Conservation (phyloP, 1,140 invertebrate genomes). For the Palaemon carinicauda region DNA sequence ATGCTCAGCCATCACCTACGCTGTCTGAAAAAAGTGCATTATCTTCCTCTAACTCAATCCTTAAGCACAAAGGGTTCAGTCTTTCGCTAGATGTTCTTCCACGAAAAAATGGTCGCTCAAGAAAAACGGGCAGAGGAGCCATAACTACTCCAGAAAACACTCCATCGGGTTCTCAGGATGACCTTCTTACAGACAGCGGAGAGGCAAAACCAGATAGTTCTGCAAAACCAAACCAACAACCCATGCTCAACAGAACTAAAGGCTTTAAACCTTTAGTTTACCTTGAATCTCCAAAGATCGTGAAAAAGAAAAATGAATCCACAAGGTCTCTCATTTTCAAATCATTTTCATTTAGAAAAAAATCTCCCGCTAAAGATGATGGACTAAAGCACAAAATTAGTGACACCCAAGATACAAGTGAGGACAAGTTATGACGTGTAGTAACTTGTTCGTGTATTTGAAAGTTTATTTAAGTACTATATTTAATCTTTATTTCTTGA, state of each 20-base stretch:
- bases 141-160: slow-evolving; percentile 29
- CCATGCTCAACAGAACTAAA: slow-evolving; percentile 25
- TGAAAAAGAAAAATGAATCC: slow-evolving; percentile 37
- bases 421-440: slow-evolving; percentile 41
- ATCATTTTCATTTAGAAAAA: slow-evolving; percentile 43
- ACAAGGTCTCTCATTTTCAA: slow-evolving; percentile 44
- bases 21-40: slow-evolving; percentile 44
- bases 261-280: slow-evolving; percentile 11
- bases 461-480: background rate
- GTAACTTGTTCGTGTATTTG: slow-evolving; percentile 37
- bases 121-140: background rate
- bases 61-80: slow-evolving; percentile 45
- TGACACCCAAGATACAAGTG: slow-evolving; percentile 13
- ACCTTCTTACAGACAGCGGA: slow-evolving; percentile 27
- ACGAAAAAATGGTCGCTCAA: slow-evolving; percentile 35
- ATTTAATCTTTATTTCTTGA: background rate
- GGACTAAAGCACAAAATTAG: slow-evolving; percentile 15
- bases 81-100: slow-evolving; percentile 43
- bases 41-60: slow-evolving; percentile 36
- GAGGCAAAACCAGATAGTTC: slow-evolving; percentile 9
- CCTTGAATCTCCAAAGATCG: slow-evolving; percentile 21
- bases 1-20: slow-evolving; percentile 48
- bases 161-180: slow-evolving; percentile 34
- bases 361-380: slow-evolving; percentile 39
- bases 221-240: slow-evolving; percentile 2